These are phyloP conservation scores for Austrolebias charrua DNA, from an alignment of 2,797 vertebrate genomes.

Conservation along the genomic window DNA sequence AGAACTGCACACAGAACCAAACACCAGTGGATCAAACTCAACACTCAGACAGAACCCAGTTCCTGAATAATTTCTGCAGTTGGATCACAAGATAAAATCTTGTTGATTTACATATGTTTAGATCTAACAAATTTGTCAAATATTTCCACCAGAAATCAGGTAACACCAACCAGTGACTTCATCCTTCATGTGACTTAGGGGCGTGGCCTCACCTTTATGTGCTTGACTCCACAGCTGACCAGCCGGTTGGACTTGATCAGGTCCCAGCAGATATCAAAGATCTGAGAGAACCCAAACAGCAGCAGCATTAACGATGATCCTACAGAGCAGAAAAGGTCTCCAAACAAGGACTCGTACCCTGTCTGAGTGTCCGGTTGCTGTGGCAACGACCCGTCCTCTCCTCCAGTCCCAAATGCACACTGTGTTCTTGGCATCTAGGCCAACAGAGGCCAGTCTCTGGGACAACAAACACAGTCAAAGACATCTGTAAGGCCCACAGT, in stretches of 20 bases:
- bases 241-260: conserved; percentile 86
- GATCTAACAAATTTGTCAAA: too few species aligned
- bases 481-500: background rate
- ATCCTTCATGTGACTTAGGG: background rate
- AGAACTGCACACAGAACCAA: conserved; percentile 82
- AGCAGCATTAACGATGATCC: background rate
- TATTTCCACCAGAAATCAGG: too few species aligned
- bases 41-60: too few species aligned
- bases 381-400: conserved; percentile 89
- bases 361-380: conserved; percentile 93
- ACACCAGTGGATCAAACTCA: too few species aligned
- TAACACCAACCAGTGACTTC: background rate
- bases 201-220: conserved; percentile 90
- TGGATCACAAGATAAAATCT: too few species aligned
- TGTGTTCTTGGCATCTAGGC: conserved; percentile 95
- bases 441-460: conserved; percentile 90
- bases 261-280: conserved; percentile 97
- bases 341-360: conserved; percentile 78
- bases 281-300: conserved; percentile 72
- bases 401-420: conserved; percentile 97
- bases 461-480: background rate
- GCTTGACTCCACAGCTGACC: conserved; percentile 96
- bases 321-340: background rate
- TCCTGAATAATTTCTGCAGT: too few species aligned
- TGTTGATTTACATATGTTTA: too few species aligned